Evolutionary conservation across 2,113 vertebrate species (phyloP).

Genomic region (Rhinoptilus africanus): DNA sequence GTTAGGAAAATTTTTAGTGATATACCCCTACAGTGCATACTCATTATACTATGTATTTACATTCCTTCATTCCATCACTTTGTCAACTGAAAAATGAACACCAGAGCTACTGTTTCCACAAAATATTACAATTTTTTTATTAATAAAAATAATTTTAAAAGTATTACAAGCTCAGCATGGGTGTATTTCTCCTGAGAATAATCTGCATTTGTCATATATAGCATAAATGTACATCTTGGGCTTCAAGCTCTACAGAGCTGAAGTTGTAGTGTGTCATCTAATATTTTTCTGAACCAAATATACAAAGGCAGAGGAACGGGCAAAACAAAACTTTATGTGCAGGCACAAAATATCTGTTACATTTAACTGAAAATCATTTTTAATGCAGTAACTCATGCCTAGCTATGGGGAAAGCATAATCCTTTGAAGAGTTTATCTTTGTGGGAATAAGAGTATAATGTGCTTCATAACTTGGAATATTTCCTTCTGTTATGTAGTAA

Average conservation of each 20-base stretch:
- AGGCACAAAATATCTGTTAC: not conserved
- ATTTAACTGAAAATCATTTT: not conserved
- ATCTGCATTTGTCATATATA: not conserved
- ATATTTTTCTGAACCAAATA: not conserved
- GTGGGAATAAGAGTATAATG: not conserved
- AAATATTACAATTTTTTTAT: not conserved
- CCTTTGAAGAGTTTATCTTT: not conserved
- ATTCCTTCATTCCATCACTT: not conserved
- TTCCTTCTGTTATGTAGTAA: not conserved
- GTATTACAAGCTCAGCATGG: not conserved
- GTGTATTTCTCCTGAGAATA: not conserved
- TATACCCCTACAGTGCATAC: not conserved
- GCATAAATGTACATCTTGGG: not conserved
- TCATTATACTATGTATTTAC: not conserved
- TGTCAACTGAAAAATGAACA: not conserved
- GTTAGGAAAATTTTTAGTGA: not conserved
- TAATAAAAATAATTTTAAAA: not conserved
- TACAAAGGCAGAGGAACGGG: not conserved
- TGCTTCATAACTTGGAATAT: not conserved
- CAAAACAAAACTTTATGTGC: not conserved
- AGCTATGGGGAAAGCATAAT: not conserved
- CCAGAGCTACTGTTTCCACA: not conserved
- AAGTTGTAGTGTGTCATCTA: not conserved
- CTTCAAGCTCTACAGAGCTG: not conserved
- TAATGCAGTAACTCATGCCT: not conserved